Percentiles rank a stretch among this genome's conserved stretches.
These are phyloP conservation scores for Bombus waltoni DNA, from an alignment of 1,140 invertebrate species.

Conservation along the genomic window DNA sequence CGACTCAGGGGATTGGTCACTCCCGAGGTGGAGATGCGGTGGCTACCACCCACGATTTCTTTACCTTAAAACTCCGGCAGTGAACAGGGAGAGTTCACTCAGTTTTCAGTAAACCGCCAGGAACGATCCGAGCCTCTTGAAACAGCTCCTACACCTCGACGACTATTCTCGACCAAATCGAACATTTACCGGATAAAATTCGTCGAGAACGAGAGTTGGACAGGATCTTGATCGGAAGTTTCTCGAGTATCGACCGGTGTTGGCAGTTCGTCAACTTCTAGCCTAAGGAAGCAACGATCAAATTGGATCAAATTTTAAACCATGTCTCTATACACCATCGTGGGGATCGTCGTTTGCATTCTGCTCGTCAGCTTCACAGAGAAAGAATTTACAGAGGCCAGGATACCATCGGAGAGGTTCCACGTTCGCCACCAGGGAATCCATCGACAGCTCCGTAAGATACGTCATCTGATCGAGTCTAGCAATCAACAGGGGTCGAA, in stretches of 20 bases:
- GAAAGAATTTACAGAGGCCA: neutral
- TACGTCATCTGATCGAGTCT: neutral
- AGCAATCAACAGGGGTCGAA: too few relatives aligned
- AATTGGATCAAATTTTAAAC: neutral
- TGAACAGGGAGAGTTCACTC: slow-evolving; percentile 42
- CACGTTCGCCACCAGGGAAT: neutral
- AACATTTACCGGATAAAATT: neutral
- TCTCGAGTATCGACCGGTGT: neutral
- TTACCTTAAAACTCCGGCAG: slow-evolving; percentile 61
- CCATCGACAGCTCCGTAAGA: neutral
- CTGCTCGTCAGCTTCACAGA: neutral
- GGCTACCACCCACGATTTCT: slow-evolving; percentile 45
- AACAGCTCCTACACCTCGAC: neutral
- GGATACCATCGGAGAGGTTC: neutral
- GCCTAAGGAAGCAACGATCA: neutral
- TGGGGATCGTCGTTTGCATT: neutral
- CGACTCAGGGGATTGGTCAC: neutral
- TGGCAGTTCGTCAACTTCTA: neutral
- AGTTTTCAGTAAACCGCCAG: slow-evolving; percentile 59
- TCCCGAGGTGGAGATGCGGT: neutral
- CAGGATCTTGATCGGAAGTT: neutral
- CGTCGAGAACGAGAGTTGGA: neutral
- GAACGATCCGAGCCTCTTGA: neutral
- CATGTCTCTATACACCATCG: neutral
- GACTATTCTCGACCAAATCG: neutral